Conservation (phyloP, 2,888 invertebrate species). For the Exocentrus adspersus region DNA sequence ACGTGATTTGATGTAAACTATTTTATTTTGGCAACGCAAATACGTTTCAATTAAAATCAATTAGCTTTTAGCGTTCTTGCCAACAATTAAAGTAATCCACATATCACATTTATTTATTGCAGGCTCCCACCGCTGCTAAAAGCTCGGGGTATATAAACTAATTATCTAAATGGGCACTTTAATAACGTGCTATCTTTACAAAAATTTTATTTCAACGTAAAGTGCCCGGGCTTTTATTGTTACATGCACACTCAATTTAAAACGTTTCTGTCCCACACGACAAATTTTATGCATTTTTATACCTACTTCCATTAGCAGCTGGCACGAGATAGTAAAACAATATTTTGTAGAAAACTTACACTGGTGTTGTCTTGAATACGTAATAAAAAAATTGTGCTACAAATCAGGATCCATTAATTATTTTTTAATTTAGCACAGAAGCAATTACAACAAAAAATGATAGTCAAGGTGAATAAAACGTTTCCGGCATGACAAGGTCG, state of each 20-base stretch:
- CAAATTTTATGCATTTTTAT: too few species aligned
- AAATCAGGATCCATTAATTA: background rate
- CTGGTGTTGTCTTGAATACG: too few species aligned
- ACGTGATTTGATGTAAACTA: conserved; percentile 42
- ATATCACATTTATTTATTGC: conserved; percentile 30
- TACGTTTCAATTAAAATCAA: conserved; percentile 49
- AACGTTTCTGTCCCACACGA: too few species aligned
- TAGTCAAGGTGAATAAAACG: background rate
- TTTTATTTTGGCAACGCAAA: conserved; percentile 48
- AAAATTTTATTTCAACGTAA: background rate
- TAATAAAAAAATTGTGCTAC: too few species aligned
- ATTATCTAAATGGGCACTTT: conserved; percentile 6
- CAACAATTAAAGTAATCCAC: conserved; percentile 40
- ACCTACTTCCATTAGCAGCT: too few species aligned
- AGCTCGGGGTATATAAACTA: conserved; percentile 4
- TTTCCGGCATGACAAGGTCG: background rate
- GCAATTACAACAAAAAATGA: background rate
- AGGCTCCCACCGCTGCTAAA: conserved; percentile 5
- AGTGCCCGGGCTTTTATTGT: too few species aligned
- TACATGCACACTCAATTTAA: too few species aligned
- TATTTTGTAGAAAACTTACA: too few species aligned
- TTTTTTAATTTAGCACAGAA: background rate
- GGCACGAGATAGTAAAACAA: too few species aligned
- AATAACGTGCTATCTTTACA: background rate
- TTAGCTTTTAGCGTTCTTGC: conserved; percentile 47